These are phyloP conservation scores for Porites cylindrica DNA, from an alignment of 92 coral and sea anemone species.

Conservation along the genomic window DNA sequence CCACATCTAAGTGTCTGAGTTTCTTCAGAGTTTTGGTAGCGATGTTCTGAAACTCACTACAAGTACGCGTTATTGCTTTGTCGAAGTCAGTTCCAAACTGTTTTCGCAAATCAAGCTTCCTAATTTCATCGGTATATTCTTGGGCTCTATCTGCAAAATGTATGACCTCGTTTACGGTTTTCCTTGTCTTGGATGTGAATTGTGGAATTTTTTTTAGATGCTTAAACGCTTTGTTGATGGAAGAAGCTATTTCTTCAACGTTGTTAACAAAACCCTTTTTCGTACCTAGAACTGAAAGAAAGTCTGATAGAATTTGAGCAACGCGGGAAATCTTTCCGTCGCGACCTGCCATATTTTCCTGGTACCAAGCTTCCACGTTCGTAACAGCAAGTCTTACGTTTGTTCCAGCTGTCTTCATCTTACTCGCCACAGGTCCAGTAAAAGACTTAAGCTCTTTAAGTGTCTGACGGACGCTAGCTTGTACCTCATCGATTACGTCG, in stretches of 20 bases:
- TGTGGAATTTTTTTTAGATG: slow-evolving; percentile 71
- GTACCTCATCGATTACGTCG: slow-evolving; percentile 59
- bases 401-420: slow-evolving; percentile 58
- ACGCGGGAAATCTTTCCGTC: slow-evolving; percentile 70
- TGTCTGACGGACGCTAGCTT: slow-evolving; percentile 54
- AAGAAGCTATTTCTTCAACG: slow-evolving; percentile 57
- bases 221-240: slow-evolving; percentile 49
- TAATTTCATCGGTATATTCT: slow-evolving; percentile 49
- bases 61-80: slow-evolving; percentile 52
- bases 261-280: slow-evolving; percentile 65
- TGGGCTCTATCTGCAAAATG: slow-evolving; percentile 69
- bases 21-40: slow-evolving; percentile 49
- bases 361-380: slow-evolving; percentile 76
- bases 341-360: slow-evolving; percentile 62
- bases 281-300: slow-evolving; percentile 69
- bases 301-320: slow-evolving; percentile 64
- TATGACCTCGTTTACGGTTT: slow-evolving; percentile 68
- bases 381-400: slow-evolving; percentile 59
- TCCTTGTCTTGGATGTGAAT: slow-evolving; percentile 70
- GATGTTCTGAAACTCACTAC: slow-evolving; percentile 69
- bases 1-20: slow-evolving; percentile 58
- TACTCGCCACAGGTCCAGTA: slow-evolving; percentile 66
- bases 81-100: slow-evolving; percentile 65
- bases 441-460: slow-evolving; percentile 63
- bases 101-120: slow-evolving; percentile 65